Base-by-base conservation (phyloP, 2,113 vertebrate genomes). In the Mormoops blainvillei region DNA sequence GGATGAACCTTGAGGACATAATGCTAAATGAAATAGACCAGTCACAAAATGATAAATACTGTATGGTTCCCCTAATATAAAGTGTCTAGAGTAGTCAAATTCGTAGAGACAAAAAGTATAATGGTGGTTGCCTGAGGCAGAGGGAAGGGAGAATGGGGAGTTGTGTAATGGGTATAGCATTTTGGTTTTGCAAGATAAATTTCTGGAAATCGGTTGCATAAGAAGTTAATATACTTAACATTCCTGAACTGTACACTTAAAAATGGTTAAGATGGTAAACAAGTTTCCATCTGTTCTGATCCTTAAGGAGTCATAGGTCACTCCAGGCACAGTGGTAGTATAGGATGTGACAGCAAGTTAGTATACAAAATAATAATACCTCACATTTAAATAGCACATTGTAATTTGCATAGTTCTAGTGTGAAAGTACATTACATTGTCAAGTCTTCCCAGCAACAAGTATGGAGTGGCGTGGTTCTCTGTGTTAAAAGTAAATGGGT, bases 251-350 rank as follows among this genome's bases (percentile, higher is more conserved):
- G 12, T 67, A 70, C 24, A 24, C n/a, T 50, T 94, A 83, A 87
- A 78, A 84, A 91, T 86, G 28, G 6, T 70, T 76, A 85, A 63
- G 43, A 63, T 65, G 6, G 10, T 87, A 38, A 48, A 36, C 80
- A 61, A 94, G 19, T 36, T 87, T 80, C 16, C 20, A 96, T 68
- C 14, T 94, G 18, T 93, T 94, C 36, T 93, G 65, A 70, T 96
- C 6, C 28, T 96, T 87, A 89, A 85, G 50, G 52, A 91, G 45
- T 83, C 31, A 10, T 70, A 70, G 67, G 11, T 26, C 36, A 63
- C 76, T 81, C 33, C 58, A 87, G 41, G 43, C 56, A 92, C 14
- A 7, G 36, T 70, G 52, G 36, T 80, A 33, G 74, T 56, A 77
- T 15, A 91, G 36, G 36, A 63, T 1, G 8, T 36, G 54, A 76